Evolutionary conservation across 2,888 invertebrate genomes (phyloP).

Genomic region (Hemicrepidius hirtus): DNA sequence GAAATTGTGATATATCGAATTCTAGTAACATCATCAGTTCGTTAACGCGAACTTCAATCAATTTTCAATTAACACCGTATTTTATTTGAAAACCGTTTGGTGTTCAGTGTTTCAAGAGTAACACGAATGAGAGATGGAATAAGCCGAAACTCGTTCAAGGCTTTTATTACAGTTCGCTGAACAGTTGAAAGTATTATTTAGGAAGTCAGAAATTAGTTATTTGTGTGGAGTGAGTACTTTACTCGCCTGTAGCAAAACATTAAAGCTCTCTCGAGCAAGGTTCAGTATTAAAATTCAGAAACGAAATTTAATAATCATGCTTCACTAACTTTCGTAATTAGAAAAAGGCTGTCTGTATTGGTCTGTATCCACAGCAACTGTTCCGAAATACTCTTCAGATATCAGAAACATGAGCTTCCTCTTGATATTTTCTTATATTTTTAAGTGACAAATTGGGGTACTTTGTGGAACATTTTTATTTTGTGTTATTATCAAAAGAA

Average conservation of each 20-base stretch:
- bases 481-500: too few relatives aligned
- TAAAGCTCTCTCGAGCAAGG: neutral
- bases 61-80: slow-evolving; percentile 30
- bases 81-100: slow-evolving; percentile 25
- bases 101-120: slow-evolving; percentile 27
- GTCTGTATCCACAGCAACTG: too few relatives aligned
- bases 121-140: neutral
- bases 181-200: slow-evolving; percentile 16
- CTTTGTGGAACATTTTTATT: too few relatives aligned
- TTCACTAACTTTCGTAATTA: slow-evolving; percentile 1
- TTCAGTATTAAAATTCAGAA: neutral
- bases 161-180: slow-evolving; percentile 27
- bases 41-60: slow-evolving; percentile 33
- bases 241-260: neutral
- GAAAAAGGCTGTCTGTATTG: neutral
- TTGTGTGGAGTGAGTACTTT: slow-evolving; percentile 1
- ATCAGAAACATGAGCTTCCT: too few relatives aligned
- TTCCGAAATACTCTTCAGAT: too few relatives aligned
- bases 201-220: slow-evolving; percentile 25
- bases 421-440: too few relatives aligned
- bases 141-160: slow-evolving; percentile 27
- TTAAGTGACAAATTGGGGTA: too few relatives aligned
- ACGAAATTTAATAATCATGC: slow-evolving; percentile 13
- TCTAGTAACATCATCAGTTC: slow-evolving; percentile 13
- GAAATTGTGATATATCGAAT: neutral